Evolutionary conservation across 1,140 invertebrate genomes (phyloP), one percentile per base, ranked within the genome.

Genomic region (Gonatopus flavifemur): DNA sequence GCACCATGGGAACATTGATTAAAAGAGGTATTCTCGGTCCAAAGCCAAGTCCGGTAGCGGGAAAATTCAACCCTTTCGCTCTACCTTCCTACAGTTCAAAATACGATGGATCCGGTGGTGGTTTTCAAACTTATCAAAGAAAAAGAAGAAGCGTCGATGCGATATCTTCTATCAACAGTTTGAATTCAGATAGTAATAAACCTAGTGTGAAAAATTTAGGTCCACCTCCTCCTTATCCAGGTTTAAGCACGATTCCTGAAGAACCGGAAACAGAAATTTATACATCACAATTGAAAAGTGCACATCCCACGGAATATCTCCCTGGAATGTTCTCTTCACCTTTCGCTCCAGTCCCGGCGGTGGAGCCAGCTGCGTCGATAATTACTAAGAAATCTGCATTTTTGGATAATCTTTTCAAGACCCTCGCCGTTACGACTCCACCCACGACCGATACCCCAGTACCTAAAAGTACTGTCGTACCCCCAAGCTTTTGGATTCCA

Each of bases 401-500:
- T 22, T 44, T 76, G 10, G 69, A 75, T 33, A 61, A 59, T 6
- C 46, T 77, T 10, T 77, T 77, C 36, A 74, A 68, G 16, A 76
- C 54, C 53, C 44, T 70, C 2, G 68, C 66, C 3, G 67, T 66
- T 0, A 66, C 62, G 19, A 43, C 64, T 25, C 3, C 61, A n/a
- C 42, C 64, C 5, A 18, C 42, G n/a, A 44, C 42, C 10, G 7
- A 20, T 0, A 49, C 42, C 0, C 48, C 51, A 5, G 16, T 10
- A 20, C 53, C 64, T 1, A 74, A 72, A 48, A 67, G 64, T 13
- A 73, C 71, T 1, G 69, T 74, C 12, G 74, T 77, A 6, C 69
- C 75, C 13, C 61, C 74, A 0, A 58, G 59, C 25, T 78, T 72
- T 24, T 78, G 76, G 76, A 13, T 69, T 3, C 73, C 74, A 13